Evolutionary conservation across 2,797 vertebrate genomes (phyloP), one percentile per base, ranked within the genome.

Genomic region (Sebastes miniatus): DNA sequence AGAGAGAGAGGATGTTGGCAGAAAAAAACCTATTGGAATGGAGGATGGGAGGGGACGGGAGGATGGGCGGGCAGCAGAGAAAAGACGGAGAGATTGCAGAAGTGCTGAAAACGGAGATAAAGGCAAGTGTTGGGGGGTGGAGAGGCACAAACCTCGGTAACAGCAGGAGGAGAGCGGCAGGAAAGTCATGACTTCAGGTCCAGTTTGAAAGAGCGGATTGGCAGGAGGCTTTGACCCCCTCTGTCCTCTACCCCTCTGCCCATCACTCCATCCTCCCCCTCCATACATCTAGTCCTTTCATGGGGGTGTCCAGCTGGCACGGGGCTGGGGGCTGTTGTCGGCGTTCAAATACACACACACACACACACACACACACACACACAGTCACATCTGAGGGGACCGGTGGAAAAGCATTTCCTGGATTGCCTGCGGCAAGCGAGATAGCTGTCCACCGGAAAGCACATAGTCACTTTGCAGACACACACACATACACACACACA

Each of bases 281-380:
- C 47, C 24, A 61, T 61, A 75, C 80, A 89, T 73, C 67, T 43
- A 86, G 73, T 7, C 69, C 87, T 89, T 92, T 90, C 79, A 89
- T 89, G 78, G 89, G 81, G 81, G 69, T 83, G 88, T 89, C 91
- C 91, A 91, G 86, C 93, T 94, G 91, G 91, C 93, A 73, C 36
- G 1, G 74, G 68, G 86, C 90, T 79, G 71, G 77, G 77, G 90
- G 90, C 88, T 67, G 66, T 77, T 85, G 86, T 66, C 73, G 78
- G 61, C 3, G 4, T 52, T 81, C 62, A 77, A 4, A 77, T 4
- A 61, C 83, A 77, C 70, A 69, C 57, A 65, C 57, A 69, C 79
- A 82, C 65, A 67, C 43, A 11, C 34, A 11, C 59, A 62, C 36
- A 54, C 62, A 65, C 34, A 69, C 52, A 54, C 68, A 71, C 85